Conservation (phyloP, 1,140 invertebrate species). For the Leptinotarsa defecta region DNA sequence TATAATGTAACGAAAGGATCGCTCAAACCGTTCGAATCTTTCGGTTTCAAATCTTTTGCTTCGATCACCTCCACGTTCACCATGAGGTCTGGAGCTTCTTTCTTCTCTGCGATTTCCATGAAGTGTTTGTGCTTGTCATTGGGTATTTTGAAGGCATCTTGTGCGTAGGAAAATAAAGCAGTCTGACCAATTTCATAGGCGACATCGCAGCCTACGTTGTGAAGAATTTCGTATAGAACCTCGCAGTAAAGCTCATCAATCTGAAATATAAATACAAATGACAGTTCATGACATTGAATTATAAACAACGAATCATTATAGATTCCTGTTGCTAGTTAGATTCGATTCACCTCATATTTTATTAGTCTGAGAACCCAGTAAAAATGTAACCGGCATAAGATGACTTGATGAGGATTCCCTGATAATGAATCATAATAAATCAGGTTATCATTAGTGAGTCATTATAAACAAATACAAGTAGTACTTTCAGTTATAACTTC, state of each 20-base stretch:
- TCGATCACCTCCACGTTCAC: conserved; percentile 89
- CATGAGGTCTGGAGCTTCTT: conserved; percentile 88
- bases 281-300: background rate
- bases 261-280: conserved; percentile 58
- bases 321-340: too few relatives aligned
- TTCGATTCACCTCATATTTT: too few relatives aligned
- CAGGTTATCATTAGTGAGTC: too few relatives aligned
- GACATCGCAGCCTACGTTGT: conserved; percentile 83
- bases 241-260: conserved; percentile 91
- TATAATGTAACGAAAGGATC: conserved; percentile 93
- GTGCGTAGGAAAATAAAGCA: conserved; percentile 78
- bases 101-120: conserved; percentile 69
- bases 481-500: too few relatives aligned
- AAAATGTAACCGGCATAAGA: too few relatives aligned
- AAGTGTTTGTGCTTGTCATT: conserved; percentile 74
- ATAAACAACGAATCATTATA: too few relatives aligned
- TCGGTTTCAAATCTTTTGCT: conserved; percentile 88
- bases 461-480: too few relatives aligned
- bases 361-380: too few relatives aligned
- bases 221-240: conserved; percentile 88
- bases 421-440: too few relatives aligned
- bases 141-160: conserved; percentile 85
- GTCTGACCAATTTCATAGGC: conserved; percentile 69
- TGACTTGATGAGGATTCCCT: too few relatives aligned
- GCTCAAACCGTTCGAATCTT: conserved; percentile 94